phyloP scores from a whole-genome alignment of 2,797 vertebrate species.

The Syndactyla subalaris region DNA sequence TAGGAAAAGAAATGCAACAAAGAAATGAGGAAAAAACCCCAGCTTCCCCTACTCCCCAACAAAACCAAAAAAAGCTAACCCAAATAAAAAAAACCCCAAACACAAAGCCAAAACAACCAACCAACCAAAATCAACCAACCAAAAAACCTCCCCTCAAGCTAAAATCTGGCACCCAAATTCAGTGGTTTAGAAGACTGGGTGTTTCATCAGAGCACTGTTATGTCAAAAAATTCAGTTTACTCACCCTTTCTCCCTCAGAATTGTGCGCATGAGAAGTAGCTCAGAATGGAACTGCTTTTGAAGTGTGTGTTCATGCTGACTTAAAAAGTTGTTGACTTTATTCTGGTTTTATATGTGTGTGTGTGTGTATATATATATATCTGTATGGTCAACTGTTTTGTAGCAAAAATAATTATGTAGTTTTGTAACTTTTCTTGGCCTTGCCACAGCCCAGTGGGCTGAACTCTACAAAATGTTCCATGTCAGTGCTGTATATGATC shows the following conservation, averaged over 20 bases:
- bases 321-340: neutral
- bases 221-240: neutral
- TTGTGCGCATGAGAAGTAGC: neutral
- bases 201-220: neutral
- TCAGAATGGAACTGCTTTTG: neutral
- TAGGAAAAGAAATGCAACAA: neutral
- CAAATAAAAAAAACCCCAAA: neutral
- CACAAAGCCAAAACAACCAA: too few relatives aligned
- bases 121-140: too few relatives aligned
- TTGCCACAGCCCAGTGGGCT: neutral
- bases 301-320: neutral
- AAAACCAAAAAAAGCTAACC: neutral
- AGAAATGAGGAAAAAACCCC: neutral
- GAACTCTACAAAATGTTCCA: neutral
- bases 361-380: fast-evolving
- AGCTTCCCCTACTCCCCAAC: neutral
- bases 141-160: neutral
- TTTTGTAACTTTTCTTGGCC: neutral
- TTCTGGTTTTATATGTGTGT: neutral
- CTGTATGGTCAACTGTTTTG: neutral
- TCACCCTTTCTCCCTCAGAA: neutral
- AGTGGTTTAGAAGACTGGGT: neutral
- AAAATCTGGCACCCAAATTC: neutral
- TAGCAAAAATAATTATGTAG: neutral
- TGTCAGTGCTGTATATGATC: neutral